Conservation (phyloP, 1,140 invertebrate genomes). For the Lordiphosa stackelbergi region DNA sequence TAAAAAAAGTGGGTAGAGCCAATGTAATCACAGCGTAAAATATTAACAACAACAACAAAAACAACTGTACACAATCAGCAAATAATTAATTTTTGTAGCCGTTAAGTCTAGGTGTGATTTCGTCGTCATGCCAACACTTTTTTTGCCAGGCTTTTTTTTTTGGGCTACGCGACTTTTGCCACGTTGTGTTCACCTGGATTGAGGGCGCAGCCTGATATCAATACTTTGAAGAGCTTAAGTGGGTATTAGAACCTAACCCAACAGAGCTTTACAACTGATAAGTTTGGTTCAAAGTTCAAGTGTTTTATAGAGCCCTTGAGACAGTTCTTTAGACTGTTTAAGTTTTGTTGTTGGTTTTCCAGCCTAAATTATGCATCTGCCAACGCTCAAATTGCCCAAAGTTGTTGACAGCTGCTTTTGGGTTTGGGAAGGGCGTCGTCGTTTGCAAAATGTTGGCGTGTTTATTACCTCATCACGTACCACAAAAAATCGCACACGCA, state of each 20-base stretch:
- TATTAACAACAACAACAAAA: slow-evolving; percentile 19
- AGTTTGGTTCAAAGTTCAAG: no score
- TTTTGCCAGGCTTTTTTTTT: slow-evolving; percentile 18
- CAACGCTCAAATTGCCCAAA: slow-evolving; percentile 1
- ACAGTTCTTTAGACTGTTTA: neutral
- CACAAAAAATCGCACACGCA: slow-evolving; percentile 48
- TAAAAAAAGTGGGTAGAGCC: slow-evolving; percentile 13
- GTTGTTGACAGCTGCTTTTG: slow-evolving; percentile 54
- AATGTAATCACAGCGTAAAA: slow-evolving; percentile 34
- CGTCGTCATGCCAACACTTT: slow-evolving; percentile 3
- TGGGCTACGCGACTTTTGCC: slow-evolving; percentile 43
- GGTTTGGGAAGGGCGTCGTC: slow-evolving; percentile 24
- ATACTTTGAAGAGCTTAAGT: no score
- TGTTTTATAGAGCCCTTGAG: no score
- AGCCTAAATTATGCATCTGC: slow-evolving; percentile 22
- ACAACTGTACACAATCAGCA: slow-evolving; percentile 38
- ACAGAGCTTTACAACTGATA: no score
- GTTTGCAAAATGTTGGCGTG: slow-evolving; percentile 45
- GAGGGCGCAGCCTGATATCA: neutral
- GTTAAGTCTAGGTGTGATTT: slow-evolving; percentile 48
- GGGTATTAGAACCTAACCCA: no score
- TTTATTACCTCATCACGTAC: slow-evolving; percentile 70
- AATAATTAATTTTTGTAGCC: slow-evolving; percentile 54
- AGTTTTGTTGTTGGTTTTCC: slow-evolving; percentile 6
- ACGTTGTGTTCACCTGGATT: slow-evolving; percentile 35